Evolutionary conservation across 2,113 vertebrate genomes (phyloP).

Genomic region (Dromaius novaehollandiae): DNA sequence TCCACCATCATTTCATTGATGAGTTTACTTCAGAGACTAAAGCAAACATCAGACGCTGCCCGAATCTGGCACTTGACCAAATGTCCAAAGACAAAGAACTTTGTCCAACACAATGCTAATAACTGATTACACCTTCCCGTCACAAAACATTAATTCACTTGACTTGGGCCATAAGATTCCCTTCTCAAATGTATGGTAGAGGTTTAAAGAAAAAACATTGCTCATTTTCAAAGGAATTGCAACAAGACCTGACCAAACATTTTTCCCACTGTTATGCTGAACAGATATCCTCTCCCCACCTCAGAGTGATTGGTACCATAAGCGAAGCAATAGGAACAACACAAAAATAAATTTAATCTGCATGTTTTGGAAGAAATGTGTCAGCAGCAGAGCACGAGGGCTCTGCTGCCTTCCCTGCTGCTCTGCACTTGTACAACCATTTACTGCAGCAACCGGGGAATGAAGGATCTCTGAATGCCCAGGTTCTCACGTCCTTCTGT

Average conservation of each 20-base stretch:
- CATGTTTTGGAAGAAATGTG: not conserved
- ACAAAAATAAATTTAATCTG: not conserved
- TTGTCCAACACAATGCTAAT: conserved; percentile 52
- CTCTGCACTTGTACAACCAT: not conserved
- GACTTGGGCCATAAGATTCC: conserved; percentile 12
- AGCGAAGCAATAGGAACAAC: fast-evolving
- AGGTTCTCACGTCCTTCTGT: not conserved
- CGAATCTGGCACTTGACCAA: conserved; percentile 17
- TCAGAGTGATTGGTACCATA: fast-evolving
- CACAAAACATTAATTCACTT: conserved; percentile 49
- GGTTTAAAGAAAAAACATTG: not conserved
- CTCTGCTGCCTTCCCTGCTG: not conserved
- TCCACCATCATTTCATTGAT: conserved; percentile 55
- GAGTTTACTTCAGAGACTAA: conserved; percentile 38
- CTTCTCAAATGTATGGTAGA: not conserved
- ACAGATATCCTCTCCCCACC: not conserved
- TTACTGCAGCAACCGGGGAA: not conserved
- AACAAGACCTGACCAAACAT: not conserved
- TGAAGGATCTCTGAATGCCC: not conserved
- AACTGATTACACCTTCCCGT: conserved; percentile 48
- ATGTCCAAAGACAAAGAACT: conserved; percentile 56
- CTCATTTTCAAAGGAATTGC: not conserved
- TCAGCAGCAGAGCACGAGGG: not conserved
- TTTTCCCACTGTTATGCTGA: not conserved
- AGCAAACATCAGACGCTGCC: conserved; percentile 61